Evolutionary conservation across 2,797 vertebrate genomes (phyloP), one percentile per base, ranked within the genome.

Genomic region (Lacerta agilis): DNA sequence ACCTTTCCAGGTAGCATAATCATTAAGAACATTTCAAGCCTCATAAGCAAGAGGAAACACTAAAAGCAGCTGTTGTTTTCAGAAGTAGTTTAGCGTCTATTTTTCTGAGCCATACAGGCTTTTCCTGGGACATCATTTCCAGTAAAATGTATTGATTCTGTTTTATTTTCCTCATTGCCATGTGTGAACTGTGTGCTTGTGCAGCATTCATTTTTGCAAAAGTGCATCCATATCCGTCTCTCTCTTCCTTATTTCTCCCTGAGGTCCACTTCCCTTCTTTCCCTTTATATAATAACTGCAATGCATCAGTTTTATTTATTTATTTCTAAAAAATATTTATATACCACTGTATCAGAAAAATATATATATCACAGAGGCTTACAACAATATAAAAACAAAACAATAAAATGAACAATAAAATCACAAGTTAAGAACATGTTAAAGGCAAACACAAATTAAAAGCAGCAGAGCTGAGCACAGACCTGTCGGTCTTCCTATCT

Each of bases 161-260:
- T n/a, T 92, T 92, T 87, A 85, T 91, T n/a, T 91, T 92, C 90
- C 88, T 94, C 91, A 93, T 77, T 89, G 81, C 17, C 33, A n/a
- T 33, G 71, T 89, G 93, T 87, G 77, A 91, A 87, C 90, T 92
- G 67, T 75, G 61, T 84, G 71, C 10, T 83, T 93, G 73, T 87
- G 83, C 80, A 90, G 82, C 92, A 92, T 80, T 91, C 76, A 86
- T 29, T 89, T 71, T 71, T 80, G 41, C 87, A 93, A 89, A 89
- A 90, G 92, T 95, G 92, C 88, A 92, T 85, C 90, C 67, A 89
- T 77, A 73, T 3, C 85, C 89, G 43, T 94, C 91, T 94, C 81
- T 92, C 61, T 13, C 87, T 94, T 87, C 17, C 33, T 75, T 93
- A 95, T 93, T 92, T 93, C 82, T 87, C 87, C 88, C 77, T 89